Conservation (phyloP, 2,797 vertebrate genomes). For the Acropternis orthonyx region DNA sequence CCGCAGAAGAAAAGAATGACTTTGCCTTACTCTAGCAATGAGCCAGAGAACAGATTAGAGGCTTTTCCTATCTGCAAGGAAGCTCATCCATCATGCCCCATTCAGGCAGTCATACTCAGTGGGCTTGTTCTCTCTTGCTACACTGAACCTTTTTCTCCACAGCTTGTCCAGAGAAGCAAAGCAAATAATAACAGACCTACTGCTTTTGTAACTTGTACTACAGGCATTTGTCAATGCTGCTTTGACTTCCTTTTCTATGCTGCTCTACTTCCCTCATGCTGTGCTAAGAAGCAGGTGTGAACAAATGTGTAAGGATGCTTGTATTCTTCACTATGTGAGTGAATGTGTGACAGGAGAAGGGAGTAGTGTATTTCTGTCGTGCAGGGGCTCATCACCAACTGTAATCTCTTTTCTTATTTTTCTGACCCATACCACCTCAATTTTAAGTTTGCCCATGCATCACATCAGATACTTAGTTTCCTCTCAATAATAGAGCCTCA, state of each 20-base stretch:
- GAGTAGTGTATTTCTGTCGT: background rate
- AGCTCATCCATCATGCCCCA: constrained; percentile 46
- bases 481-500: background rate
- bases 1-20: background rate
- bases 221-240: constrained; percentile 9
- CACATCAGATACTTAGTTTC: constrained; percentile 26
- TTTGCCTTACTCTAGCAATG: constrained; percentile 52
- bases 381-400: background rate
- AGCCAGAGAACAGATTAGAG: constrained; percentile 28
- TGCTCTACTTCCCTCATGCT: background rate
- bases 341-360: background rate
- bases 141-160: constrained; percentile 28
- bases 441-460: constrained; percentile 29
- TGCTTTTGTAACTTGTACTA: constrained; percentile 31
- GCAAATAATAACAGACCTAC: constrained; percentile 20
- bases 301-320: background rate
- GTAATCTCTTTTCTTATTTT: background rate
- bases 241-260: background rate
- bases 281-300: constrained; percentile 14
- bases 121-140: constrained; percentile 19
- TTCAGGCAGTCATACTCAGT: constrained; percentile 21
- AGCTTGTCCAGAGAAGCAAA: constrained; percentile 32
- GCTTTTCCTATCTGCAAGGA: constrained; percentile 21
- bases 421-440: background rate
- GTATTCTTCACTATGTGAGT: background rate